Evolutionary conservation across 2,113 vertebrate species (phyloP), one percentile per base, ranked within the genome.

Genomic region (Bos indicus): DNA sequence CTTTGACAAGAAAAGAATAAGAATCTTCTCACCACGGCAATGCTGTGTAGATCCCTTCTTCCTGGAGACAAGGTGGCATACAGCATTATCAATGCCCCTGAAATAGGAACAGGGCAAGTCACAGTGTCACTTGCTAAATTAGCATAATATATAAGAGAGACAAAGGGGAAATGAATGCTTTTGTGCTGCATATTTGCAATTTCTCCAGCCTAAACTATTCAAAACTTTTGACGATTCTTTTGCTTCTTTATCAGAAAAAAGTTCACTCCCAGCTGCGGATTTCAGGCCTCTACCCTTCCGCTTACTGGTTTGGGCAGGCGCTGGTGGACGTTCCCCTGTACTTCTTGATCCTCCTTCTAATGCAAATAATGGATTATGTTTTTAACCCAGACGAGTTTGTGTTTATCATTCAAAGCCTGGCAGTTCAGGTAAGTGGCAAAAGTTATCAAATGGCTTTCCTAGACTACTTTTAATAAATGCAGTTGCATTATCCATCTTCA

Each of bases 291-390:
- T 95, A 99, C 21, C 99, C 99, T 7, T 99, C 99, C 0, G 99
- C 99, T 0, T 99, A 99, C 98, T 99, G 99, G 99, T 99, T 99
- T 4, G 99, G 99, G 30, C 99, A 99, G 97, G 99, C 99, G 0
- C 98, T 99, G 14, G 99, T 99, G 97, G 99, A 99, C 15, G 17
- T 99, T 62, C 99, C 99, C 0, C 98, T 99, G 90, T 99, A 98
- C 98, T 99, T 99, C 98, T 82, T 99, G 62, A 98, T 99, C 93
- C 98, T 99, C 26, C 98, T 98, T 95, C 97, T 97, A 6, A 99
- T 99, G 99, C 98, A 98, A 64, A 95, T 90, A 11, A 60, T 98
- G 95, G 97, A 86, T 30, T 98, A 43, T 46, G 1, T 90, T 74
- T 5, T 97, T 10, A 57, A 2, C 0, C 71, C 71, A 1, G 11